Evolutionary conservation across 2,888 invertebrate genomes (phyloP), one percentile per base, ranked within the genome.

Genomic region (Physocephala rufipes): DNA sequence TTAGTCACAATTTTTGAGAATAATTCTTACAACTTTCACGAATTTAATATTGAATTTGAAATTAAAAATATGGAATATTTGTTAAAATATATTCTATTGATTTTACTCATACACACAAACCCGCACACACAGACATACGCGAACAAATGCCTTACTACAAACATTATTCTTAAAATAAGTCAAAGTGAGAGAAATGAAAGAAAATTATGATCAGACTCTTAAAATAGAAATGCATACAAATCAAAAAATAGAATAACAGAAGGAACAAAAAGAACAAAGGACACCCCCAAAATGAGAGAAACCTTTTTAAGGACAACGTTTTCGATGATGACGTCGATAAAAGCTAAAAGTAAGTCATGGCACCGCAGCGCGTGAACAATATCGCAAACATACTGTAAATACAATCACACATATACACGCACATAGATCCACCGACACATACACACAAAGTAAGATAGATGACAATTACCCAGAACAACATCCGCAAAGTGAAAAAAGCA

Each of bases 311-410:
- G 53, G 66, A 65, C 65, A 53, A n/a, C 55, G 53, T 66, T 66
- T 66, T 28, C 36, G 55, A 53, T 66, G 66, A 66, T 66, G 66
- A 66, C 66, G 66, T 66, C 36, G 53, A 53, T 30, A 66, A 21
- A 16, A 65, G 43, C 66, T 21, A 30, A 47, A 36, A 49, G 28
- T 49, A 64, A 45, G 24, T 36, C 63, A 64, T 16, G 43, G n/a
- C 19, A 49, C 47, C 12, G 21, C 43, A 19, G n/a, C n/a, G n/a
- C n/a, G n/a, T n/a, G 45, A 43, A 19, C 45, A 45, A 12, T 24
- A 15, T 15, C 47, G 47, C 45, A 47, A 24, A 26, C 24, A 13
- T 21, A 21, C 13, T 24, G 24, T 28, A 24, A n/a, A n/a, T n/a
- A n/a, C n/a, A n/a, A n/a, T n/a, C 63, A 19, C 63, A 63, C 16